These are phyloP conservation scores for Macropis europaea DNA, from an alignment of 2,888 invertebrate species.

Conservation along the genomic window DNA sequence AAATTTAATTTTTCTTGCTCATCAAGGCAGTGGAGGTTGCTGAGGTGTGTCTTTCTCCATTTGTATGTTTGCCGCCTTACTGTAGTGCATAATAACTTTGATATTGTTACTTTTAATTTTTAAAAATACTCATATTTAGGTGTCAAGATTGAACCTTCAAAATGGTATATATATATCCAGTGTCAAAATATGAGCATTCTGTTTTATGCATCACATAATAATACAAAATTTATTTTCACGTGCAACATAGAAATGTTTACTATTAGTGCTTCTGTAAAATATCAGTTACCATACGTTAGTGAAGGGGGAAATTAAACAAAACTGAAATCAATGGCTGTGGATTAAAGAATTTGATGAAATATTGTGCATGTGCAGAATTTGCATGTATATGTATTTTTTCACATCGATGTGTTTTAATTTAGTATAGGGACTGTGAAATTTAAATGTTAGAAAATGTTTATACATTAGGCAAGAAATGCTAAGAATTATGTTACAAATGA, in stretches of 20 bases:
- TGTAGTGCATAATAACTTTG: constrained; percentile 37
- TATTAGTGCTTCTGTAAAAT: neutral
- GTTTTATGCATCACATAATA: neutral
- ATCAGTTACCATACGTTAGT: neutral
- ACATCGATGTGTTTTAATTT: neutral
- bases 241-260: neutral
- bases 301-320: neutral
- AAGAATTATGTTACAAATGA: neutral
- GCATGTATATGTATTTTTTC: constrained; percentile 38
- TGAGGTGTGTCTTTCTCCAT: constrained; percentile 80
- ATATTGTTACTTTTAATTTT: constrained; percentile 7
- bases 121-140: neutral
- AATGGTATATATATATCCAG: neutral
- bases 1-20: constrained; percentile 77
- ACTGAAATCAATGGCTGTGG: neutral
- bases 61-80: constrained; percentile 48
- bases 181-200: neutral
- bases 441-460: neutral
- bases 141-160: neutral
- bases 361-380: constrained; percentile 49
- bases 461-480: too few species aligned
- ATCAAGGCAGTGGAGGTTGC: constrained; percentile 81
- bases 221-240: neutral
- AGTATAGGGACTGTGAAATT: neutral
- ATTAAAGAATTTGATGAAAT: constrained; percentile 9